phyloP scores from a whole-genome alignment of 2,888 invertebrate genomes.

The Drosophila percnosoma region DNA sequence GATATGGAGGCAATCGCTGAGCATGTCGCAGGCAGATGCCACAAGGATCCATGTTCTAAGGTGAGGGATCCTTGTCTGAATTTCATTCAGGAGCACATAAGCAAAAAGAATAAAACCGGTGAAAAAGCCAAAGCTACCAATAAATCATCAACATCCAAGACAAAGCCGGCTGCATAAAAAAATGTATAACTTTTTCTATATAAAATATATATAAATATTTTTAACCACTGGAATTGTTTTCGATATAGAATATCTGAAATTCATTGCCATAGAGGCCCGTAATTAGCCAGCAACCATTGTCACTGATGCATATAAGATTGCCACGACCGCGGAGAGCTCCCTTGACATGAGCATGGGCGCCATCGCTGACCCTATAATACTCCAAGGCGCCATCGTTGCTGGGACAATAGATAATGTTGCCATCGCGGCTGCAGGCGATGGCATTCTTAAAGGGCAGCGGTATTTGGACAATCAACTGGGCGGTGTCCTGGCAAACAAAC shows the following conservation, averaged over 20 bases:
- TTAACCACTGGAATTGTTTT: conserved; percentile 23
- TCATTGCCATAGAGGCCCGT: conserved; percentile 82
- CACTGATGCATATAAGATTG: conserved; percentile 81
- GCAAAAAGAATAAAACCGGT: neutral
- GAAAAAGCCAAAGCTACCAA: neutral
- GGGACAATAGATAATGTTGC: conserved; percentile 81
- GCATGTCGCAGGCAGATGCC: conserved; percentile 17
- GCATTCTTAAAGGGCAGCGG: conserved; percentile 84
- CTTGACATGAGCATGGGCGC: conserved; percentile 73
- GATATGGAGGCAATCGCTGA: conserved; percentile 22
- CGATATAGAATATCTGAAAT: conserved; percentile 82
- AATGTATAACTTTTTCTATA: neutral
- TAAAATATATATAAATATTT: neutral
- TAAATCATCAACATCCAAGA: neutral
- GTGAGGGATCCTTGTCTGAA: conserved; percentile 10
- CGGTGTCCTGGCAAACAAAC: conserved; percentile 65
- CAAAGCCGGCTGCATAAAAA: neutral
- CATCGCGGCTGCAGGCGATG: conserved; percentile 79
- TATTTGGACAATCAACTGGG: conserved; percentile 79
- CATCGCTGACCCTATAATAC: conserved; percentile 78
- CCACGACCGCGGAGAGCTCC: conserved; percentile 82
- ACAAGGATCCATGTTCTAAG: conserved; percentile 15
- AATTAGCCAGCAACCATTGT: conserved; percentile 84
- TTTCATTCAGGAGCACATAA: conserved; percentile 20
- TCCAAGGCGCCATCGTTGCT: conserved; percentile 81